phyloP scores from a whole-genome alignment of 1,140 invertebrate species.

The Drosophila sucinea region DNA sequence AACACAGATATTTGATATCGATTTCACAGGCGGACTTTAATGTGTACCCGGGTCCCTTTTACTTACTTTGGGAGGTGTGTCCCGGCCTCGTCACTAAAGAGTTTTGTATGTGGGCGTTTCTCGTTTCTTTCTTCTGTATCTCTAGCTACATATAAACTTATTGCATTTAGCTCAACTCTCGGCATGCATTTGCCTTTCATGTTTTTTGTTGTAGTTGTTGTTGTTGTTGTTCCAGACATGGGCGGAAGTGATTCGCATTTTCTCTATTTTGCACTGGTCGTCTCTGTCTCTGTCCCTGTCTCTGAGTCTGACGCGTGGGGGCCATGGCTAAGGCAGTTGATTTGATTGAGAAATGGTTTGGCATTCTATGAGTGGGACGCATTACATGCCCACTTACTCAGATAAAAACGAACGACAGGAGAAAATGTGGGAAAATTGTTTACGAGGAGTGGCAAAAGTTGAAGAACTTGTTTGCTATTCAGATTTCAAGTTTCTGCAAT shows the following conservation, averaged over 20 bases:
- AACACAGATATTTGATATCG: constrained; percentile 50
- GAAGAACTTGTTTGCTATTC: background rate
- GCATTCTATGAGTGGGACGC: constrained; percentile 20
- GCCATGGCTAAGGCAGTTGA: constrained; percentile 1
- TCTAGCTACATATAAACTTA: constrained; percentile 21
- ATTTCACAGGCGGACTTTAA: constrained; percentile 63
- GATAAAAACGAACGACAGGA: constrained; percentile 1
- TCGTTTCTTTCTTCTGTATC: background rate
- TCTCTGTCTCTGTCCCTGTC: background rate
- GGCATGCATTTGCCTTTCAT: constrained; percentile 16
- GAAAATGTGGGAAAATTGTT: constrained; percentile 15
- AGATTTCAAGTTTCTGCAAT: too few species aligned
- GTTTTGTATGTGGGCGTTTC: background rate
- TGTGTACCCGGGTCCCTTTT: constrained; percentile 28
- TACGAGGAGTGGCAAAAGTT: background rate
- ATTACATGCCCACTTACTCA: background rate
- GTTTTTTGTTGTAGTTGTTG: background rate
- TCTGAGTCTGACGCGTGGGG: constrained; percentile 10
- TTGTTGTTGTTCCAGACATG: background rate
- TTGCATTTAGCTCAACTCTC: constrained; percentile 18
- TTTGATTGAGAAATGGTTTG: constrained; percentile 19
- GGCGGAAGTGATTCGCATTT: constrained; percentile 22
- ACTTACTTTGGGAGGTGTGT: constrained; percentile 53
- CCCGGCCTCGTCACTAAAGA: constrained; percentile 24
- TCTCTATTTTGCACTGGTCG: constrained; percentile 3